Evolutionary conservation across 92 coral and sea anemone species (phyloP).

Genomic region (Epizoanthus ramosus): DNA sequence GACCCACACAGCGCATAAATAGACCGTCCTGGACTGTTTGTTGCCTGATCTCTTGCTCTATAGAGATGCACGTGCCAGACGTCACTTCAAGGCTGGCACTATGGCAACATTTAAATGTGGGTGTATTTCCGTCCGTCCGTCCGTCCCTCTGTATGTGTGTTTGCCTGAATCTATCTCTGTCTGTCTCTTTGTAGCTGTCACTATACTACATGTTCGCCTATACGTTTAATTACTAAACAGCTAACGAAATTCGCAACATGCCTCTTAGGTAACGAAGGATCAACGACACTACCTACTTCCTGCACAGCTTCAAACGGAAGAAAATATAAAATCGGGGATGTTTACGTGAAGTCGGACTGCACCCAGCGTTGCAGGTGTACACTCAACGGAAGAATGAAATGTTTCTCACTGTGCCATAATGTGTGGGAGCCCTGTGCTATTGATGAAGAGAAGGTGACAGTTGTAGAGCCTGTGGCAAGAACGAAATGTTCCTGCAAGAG

Average conservation of each 20-base stretch:
- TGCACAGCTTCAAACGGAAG: slow-evolving; percentile 11
- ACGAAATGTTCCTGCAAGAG: slow-evolving; percentile 59
- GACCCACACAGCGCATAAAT: too few species aligned
- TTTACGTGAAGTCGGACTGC: slow-evolving; percentile 42
- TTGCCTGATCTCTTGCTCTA: background rate
- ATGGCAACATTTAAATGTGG: too few species aligned
- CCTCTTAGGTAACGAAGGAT: background rate
- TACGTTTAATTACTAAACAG: background rate
- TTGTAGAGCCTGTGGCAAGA: slow-evolving; percentile 36
- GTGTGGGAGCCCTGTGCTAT: slow-evolving; percentile 54
- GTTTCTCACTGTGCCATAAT: slow-evolving; percentile 51
- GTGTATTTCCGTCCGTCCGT: too few species aligned
- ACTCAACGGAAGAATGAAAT: slow-evolving; percentile 46
- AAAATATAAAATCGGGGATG: slow-evolving; percentile 14
- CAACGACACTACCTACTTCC: background rate
- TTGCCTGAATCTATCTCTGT: too few species aligned
- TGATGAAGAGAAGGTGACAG: slow-evolving; percentile 44
- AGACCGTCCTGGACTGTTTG: background rate
- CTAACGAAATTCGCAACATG: background rate
- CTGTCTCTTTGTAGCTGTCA: too few species aligned
- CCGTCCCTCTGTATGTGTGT: too few species aligned
- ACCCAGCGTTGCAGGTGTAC: slow-evolving; percentile 66
- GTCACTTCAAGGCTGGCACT: too few species aligned
- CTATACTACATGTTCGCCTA: too few species aligned
- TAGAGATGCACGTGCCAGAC: background rate